These are phyloP conservation scores for Pelobates cultripes DNA, from an alignment of 2,797 vertebrate species.

Conservation along the genomic window DNA sequence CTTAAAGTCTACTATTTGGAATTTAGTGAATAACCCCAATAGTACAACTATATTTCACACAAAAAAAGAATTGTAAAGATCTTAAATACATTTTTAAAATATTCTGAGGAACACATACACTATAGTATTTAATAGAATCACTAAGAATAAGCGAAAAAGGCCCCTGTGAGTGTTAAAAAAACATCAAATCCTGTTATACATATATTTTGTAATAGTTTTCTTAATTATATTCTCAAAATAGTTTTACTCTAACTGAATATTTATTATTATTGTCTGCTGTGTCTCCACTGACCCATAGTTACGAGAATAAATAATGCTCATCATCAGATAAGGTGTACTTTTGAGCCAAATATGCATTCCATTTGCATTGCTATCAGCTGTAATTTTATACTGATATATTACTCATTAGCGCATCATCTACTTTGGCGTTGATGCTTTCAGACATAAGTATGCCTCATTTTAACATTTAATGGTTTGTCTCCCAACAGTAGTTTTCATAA, in stretches of 20 bases:
- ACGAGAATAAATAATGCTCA: conserved; percentile 51
- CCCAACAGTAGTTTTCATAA: no score
- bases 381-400: conserved; percentile 58
- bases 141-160: no score
- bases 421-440: conserved; percentile 51
- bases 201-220: no score
- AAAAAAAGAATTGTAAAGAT: no score
- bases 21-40: no score
- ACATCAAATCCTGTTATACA: no score
- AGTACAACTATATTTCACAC: no score
- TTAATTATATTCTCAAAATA: background rate
- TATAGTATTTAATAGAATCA: no score
- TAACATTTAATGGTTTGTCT: conserved; percentile 24
- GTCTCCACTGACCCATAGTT: conserved; percentile 44
- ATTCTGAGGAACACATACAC: no score
- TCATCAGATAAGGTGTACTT: conserved; percentile 59
- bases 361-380: conserved; percentile 57
- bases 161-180: no score
- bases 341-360: conserved; percentile 61
- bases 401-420: conserved; percentile 63
- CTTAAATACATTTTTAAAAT: no score
- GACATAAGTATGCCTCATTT: conserved; percentile 46
- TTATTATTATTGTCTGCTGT: conserved; percentile 24
- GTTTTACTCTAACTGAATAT: background rate
- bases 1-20: no score